Conservation (phyloP, 2,113 vertebrate genomes). For the Casuarius casuarius region DNA sequence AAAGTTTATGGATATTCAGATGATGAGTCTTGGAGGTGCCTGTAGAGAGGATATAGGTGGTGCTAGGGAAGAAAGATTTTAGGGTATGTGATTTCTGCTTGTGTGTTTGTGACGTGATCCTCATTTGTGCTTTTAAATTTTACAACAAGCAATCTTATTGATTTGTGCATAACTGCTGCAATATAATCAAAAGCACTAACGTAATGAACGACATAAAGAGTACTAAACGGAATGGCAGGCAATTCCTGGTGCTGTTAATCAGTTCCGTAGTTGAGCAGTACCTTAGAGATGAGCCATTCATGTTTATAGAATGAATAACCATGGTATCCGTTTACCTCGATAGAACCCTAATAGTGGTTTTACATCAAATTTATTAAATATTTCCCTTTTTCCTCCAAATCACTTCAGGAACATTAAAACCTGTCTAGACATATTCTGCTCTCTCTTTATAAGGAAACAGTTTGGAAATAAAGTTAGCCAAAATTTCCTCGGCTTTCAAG, state of each 20-base stretch:
- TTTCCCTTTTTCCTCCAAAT: not conserved
- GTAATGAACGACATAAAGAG: rapidly evolving
- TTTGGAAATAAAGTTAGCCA: not conserved
- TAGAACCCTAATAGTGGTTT: not conserved
- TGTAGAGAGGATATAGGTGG: not conserved
- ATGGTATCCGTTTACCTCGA: slow-evolving; percentile 1
- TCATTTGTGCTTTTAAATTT: slow-evolving; percentile 20
- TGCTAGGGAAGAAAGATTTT: not conserved
- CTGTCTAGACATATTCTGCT: not conserved
- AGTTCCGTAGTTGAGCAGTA: not conserved
- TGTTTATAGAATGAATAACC: slow-evolving; percentile 41
- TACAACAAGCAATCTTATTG: not conserved
- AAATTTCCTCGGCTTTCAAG: not conserved
- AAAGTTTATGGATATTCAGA: not conserved
- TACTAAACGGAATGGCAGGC: not conserved
- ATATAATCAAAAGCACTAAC: not conserved
- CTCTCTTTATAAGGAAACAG: not conserved
- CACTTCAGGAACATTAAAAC: not conserved
- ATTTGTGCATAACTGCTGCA: not conserved
- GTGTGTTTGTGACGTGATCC: not conserved
- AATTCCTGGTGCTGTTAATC: not conserved
- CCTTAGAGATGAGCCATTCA: not conserved
- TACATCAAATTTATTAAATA: slow-evolving; percentile 15
- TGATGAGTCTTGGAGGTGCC: not conserved
- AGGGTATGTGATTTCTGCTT: not conserved